Evolutionary conservation across 2,888 invertebrate species (phyloP).

Genomic region (Macrophya alboannulata): DNA sequence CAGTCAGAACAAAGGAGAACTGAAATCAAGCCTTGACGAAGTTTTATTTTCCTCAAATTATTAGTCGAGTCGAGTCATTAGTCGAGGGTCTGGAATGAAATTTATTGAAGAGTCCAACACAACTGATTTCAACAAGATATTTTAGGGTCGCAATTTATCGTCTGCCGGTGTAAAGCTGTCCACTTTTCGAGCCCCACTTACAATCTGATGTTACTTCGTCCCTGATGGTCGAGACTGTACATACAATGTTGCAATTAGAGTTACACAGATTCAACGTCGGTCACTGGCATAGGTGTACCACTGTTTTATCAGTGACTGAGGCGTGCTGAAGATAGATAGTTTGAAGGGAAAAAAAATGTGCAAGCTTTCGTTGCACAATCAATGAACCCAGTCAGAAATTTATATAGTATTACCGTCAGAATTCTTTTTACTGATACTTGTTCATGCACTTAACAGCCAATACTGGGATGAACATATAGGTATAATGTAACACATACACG

Average conservation of each 20-base stretch:
- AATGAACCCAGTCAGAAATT: slow-evolving; percentile 25
- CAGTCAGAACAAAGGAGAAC: not conserved
- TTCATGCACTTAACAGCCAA: not conserved
- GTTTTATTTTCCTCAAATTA: not conserved
- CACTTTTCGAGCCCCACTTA: not conserved
- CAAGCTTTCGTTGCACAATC: slow-evolving; percentile 12
- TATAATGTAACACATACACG: not conserved
- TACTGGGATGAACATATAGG: not conserved
- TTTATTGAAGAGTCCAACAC: not conserved
- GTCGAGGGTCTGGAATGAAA: not conserved
- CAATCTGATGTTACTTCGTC: slow-evolving; percentile 2
- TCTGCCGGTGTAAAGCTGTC: not conserved
- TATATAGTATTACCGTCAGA: not conserved
- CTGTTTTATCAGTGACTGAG: slow-evolving; percentile 40
- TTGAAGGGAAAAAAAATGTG: not conserved
- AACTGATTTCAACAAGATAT: not conserved
- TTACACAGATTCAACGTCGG: slow-evolving; percentile 31
- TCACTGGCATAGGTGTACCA: slow-evolving; percentile 12
- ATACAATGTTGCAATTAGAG: slow-evolving; percentile 50
- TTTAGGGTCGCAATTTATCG: not conserved
- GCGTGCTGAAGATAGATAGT: slow-evolving; percentile 13
- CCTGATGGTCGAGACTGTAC: slow-evolving; percentile 33
- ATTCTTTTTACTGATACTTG: not conserved
- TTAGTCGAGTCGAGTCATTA: not conserved
- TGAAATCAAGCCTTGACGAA: not conserved